phyloP scores from a whole-genome alignment of 1,140 invertebrate genomes.

The Rhopalosiphum padi region DNA sequence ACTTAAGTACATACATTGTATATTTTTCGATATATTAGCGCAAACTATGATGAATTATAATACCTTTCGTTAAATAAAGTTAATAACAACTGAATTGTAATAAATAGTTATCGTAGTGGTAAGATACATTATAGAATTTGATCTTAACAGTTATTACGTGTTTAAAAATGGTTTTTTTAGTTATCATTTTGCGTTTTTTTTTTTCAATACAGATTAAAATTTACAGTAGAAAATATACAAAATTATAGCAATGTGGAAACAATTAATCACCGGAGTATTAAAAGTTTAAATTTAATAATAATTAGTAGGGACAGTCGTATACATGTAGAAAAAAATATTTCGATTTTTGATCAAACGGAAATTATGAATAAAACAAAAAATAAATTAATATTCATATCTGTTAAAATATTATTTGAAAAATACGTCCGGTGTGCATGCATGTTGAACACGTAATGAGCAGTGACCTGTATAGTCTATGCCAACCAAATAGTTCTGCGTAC shows the following conservation, averaged over 20 bases:
- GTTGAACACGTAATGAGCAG: constrained; percentile 18
- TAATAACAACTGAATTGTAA: not conserved
- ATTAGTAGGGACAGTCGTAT: not conserved
- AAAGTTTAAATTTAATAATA: not conserved
- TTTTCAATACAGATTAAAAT: not conserved
- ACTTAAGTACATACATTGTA: not conserved
- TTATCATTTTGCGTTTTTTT: not conserved
- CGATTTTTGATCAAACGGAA: constrained; percentile 12
- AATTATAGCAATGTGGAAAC: not conserved
- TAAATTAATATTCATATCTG: not conserved
- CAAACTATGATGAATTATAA: not conserved
- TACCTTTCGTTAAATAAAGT: not conserved
- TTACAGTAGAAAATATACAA: not conserved
- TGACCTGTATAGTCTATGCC: constrained; percentile 34
- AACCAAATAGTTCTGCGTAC: constrained; percentile 53
- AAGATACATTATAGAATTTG: not conserved
- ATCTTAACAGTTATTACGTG: not conserved
- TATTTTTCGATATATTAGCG: not conserved
- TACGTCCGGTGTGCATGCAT: constrained; percentile 23
- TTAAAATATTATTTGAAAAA: constrained; percentile 22
- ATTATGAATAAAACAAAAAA: not conserved
- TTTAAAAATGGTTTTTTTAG: not conserved
- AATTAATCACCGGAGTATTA: not conserved
- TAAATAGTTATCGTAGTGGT: not conserved
- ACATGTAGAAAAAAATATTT: not conserved